Evolutionary conservation across 2,797 vertebrate genomes (phyloP).

Genomic region (Chelmon rostratus): DNA sequence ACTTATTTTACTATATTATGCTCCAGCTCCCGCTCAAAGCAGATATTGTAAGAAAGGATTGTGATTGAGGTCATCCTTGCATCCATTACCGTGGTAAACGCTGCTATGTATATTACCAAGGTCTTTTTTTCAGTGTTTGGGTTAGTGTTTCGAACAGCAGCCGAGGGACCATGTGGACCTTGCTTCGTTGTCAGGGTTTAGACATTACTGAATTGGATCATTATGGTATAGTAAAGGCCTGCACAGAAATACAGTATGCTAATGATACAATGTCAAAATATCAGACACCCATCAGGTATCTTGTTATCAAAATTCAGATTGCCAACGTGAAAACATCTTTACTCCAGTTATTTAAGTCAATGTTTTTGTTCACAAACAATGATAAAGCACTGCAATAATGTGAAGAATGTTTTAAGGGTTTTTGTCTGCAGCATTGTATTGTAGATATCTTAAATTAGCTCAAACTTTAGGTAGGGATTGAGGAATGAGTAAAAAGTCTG

Average conservation of each 20-base stretch:
- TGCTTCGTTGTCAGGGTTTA: conserved; percentile 14
- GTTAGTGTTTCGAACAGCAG: conserved; percentile 67
- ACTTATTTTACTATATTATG: conserved; percentile 85
- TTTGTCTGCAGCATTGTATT: conserved; percentile 63
- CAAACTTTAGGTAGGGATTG: conserved; percentile 74
- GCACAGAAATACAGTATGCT: conserved; percentile 16
- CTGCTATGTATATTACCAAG: conserved; percentile 85
- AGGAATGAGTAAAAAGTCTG: conserved; percentile 79
- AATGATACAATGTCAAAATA: background rate
- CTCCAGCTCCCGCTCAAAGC: conserved; percentile 82
- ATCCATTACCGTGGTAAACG: conserved; percentile 89
- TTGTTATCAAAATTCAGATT: background rate
- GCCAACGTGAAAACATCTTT: background rate
- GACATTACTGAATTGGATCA: conserved; percentile 15
- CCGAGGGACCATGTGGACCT: background rate
- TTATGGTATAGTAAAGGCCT: background rate
- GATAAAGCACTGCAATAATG: conserved; percentile 41
- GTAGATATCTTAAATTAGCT: conserved; percentile 75
- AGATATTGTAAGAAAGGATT: conserved; percentile 81
- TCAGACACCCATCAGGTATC: conserved; percentile 9
- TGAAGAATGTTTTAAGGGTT: conserved; percentile 30
- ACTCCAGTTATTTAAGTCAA: conserved; percentile 8
- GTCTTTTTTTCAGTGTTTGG: conserved; percentile 76
- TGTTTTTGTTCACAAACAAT: conserved; percentile 37
- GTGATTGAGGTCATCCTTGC: conserved; percentile 92